Evolutionary conservation across 2,797 vertebrate species (phyloP), one percentile per base, ranked within the genome.

Genomic region (Myoxocephalus aenaeus): DNA sequence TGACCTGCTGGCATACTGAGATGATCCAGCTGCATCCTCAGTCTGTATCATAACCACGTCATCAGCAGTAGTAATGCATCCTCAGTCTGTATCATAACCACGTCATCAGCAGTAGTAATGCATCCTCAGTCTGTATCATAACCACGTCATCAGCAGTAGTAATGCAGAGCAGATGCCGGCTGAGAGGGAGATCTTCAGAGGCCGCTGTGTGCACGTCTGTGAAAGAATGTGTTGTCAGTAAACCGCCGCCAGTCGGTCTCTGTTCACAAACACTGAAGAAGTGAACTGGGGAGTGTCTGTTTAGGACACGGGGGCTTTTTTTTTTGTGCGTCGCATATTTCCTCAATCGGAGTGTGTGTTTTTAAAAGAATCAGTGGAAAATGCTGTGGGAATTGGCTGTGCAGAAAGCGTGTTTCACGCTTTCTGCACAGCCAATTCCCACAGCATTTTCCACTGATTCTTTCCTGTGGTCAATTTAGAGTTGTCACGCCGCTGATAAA

Each of bases 121-220:
- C 66, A 65, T 74, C 70, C 54, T 20, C 22, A 44, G 63, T 51
- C 65, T 73, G 51, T 51, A 67, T 61, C 58, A 46, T 81, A 85
- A 88, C 83, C 76, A 48, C 27, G 48, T 79, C 80, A 65, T 70
- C 73, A 76, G 85, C 84, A 59, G 58, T 57, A 61, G 75, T 90
- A 81, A 90, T 75, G 58, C n/a, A 80, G 70, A 91, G 65, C 83
- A 89, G 79, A 85, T 86, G 79, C 72, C 79, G 69, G 59, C 67
- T 59, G 15, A 73, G 40, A n/a, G 74, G 50, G 56, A 77, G 20
- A 32, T 57, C 66, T 54, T 40, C 66, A 66, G 75, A 46, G 81
- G 70, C 57, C 54, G 44, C 65, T 8, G 36, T 65, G 61, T 77
- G 46, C 77, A 81, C 70, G 80, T 85, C 75, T 70, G 76, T 80